These are phyloP conservation scores for Drosophila demipolita DNA, from an alignment of 2,888 invertebrate genomes.

Conservation along the genomic window DNA sequence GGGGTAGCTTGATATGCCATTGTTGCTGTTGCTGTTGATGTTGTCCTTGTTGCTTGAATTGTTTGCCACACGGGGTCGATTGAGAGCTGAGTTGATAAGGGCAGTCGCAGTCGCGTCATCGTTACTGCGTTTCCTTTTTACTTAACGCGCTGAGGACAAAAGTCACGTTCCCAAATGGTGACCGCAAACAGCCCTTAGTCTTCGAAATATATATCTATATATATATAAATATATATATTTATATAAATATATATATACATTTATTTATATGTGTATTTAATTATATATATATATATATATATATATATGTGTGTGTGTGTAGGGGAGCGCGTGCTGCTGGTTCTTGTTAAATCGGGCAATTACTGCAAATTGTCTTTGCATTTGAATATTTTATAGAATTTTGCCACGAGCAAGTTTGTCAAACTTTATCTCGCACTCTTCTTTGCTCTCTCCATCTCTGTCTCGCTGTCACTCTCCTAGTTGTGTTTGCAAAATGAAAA, in stretches of 20 bases:
- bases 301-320: neutral
- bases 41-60: slow-evolving; percentile 12
- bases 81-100: slow-evolving; percentile 39
- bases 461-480: slow-evolving; percentile 14
- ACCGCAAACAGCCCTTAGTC: slow-evolving; percentile 23
- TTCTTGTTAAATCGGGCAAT: slow-evolving; percentile 33
- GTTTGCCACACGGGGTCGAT: slow-evolving; percentile 42
- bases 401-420: slow-evolving; percentile 62
- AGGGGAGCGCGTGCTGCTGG: neutral
- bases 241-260: neutral
- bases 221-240: neutral
- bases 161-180: slow-evolving; percentile 45
- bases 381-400: slow-evolving; percentile 68
- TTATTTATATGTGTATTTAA: neutral
- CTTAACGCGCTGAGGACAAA: slow-evolving; percentile 7
- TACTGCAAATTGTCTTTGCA: slow-evolving; percentile 51
- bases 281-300: too few relatives aligned
- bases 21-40: slow-evolving; percentile 5
- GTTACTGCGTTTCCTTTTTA: slow-evolving; percentile 7
- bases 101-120: slow-evolving; percentile 19
- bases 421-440: slow-evolving; percentile 24
- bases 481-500: slow-evolving; percentile 32
- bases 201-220: neutral
- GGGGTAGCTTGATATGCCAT: slow-evolving; percentile 53
- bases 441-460: slow-evolving; percentile 7